Evolutionary conservation across 1,140 invertebrate species (phyloP), one percentile per base, ranked within the genome.

Genomic region (Thaumatotibia leucotreta): DNA sequence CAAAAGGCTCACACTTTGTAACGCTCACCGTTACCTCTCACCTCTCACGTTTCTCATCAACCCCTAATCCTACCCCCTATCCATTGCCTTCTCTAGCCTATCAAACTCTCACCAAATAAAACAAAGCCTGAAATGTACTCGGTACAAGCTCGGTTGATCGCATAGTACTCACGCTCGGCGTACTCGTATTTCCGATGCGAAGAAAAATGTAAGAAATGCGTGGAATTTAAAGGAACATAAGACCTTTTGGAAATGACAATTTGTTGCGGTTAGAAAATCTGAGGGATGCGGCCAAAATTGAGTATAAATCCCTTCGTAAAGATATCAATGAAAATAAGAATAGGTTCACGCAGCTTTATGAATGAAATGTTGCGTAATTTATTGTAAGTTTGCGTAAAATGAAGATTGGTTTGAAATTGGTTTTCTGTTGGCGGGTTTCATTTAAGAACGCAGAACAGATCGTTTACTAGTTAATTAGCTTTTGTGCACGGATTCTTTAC

Each of bases 1-100:
- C 88, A 90, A 90, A 90, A 90, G 86, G 83, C 86, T 86, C 86
- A 77, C 86, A 88, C 82, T 90, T 88, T 90, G 86, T 90, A 88
- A 86, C 86, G 76, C 87, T 90, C 84, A 87, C 77, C 84, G 76
- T 82, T 81, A 77, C 80, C 84, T 77, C 69, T 69, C 71, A 86
- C 79, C 73, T 72, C 33, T 49, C 65, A 70, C 66, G 65, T 62
- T 65, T 76, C 72, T 71, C 63, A 66, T 63, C 27, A 65, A 66
- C 62, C 67, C 20, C 20, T 63, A 29, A 63, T 9, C 66, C 64
- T 33, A 54, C 67, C 9, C 49, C 9, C n/a, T 31, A 75, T 82
- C 63, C 86, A 89, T 82, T 79, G 75, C 84, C 52, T 31, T 23
- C 33, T 69, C 20, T 45, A 45, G 17, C 11, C 9, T 31, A 9